Conservation (phyloP, 2,888 invertebrate genomes). For the Acleris cristana region DNA sequence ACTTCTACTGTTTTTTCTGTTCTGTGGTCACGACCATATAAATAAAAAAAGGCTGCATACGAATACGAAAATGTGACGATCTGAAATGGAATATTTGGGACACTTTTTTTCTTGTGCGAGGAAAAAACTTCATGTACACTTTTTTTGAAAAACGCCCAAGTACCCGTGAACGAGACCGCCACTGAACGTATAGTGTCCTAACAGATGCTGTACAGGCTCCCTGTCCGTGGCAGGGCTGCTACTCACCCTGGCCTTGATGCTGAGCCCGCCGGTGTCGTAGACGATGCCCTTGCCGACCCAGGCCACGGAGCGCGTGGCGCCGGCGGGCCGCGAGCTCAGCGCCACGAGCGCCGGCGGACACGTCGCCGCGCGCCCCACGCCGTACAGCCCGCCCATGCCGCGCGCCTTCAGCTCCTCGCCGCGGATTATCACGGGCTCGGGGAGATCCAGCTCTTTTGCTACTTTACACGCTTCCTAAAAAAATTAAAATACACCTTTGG, state of each 20-base stretch:
- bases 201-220: too few species aligned
- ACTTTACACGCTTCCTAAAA: conserved; percentile 87
- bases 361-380: conserved; percentile 89
- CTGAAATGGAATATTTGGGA: too few species aligned
- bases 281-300: conserved; percentile 98
- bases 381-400: conserved; percentile 95
- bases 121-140: too few species aligned
- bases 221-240: too few species aligned
- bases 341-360: conserved; percentile 84
- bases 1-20: too few species aligned
- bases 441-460: conserved; percentile 86
- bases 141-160: too few species aligned
- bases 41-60: too few species aligned
- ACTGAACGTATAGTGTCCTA: too few species aligned
- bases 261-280: conserved; percentile 96
- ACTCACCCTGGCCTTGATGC: conserved; percentile 92
- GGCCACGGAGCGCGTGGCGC: conserved; percentile 85
- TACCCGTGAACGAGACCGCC: too few species aligned
- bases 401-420: conserved; percentile 89
- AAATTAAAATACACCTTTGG: conserved; percentile 12
- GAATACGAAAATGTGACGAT: too few species aligned
- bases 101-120: too few species aligned
- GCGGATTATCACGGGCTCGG: conserved; percentile 87
- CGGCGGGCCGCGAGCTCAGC: conserved; percentile 83
- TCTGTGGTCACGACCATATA: too few species aligned